Evolutionary conservation across 2,888 invertebrate species (phyloP).

Genomic region (Mongoloraphidia duomilia): DNA sequence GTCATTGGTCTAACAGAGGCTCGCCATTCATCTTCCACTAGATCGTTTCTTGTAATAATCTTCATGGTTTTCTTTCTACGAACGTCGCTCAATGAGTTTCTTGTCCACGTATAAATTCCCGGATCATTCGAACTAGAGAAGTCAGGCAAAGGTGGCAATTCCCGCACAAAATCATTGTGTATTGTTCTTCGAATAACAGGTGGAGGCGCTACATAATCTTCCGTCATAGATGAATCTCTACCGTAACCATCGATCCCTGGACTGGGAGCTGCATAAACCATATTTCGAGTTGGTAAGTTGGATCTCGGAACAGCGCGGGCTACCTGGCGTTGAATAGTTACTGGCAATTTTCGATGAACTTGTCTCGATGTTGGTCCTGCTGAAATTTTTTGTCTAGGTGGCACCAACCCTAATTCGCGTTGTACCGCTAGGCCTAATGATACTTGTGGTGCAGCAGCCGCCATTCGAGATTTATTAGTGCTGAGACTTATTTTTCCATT

Average conservation of each 20-base stretch:
- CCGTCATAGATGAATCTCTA: slow-evolving; percentile 2
- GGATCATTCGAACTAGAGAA: slow-evolving; percentile 7
- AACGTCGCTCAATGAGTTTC: not conserved
- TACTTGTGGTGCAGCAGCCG: slow-evolving; percentile 3
- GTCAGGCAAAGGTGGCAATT: slow-evolving; percentile 17
- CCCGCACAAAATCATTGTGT: slow-evolving; percentile 21
- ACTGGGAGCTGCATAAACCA: not conserved
- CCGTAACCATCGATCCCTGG: slow-evolving; percentile 4
- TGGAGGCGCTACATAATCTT: slow-evolving; percentile 7
- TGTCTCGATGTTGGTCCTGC: not conserved
- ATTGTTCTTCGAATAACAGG: slow-evolving; percentile 21
- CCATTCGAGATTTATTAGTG: slow-evolving; percentile 29
- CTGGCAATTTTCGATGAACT: slow-evolving; percentile 1
- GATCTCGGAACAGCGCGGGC: slow-evolving; percentile 5
- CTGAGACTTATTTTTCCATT: slow-evolving; percentile 38
- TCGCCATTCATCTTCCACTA: not conserved
- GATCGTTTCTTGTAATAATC: not conserved
- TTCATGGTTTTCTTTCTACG: not conserved
- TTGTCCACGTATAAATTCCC: not conserved
- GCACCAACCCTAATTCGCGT: slow-evolving; percentile 25
- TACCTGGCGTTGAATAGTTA: slow-evolving; percentile 4
- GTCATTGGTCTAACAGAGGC: not conserved
- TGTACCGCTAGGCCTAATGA: slow-evolving; percentile 21
- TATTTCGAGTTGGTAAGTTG: not conserved
- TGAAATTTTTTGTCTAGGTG: slow-evolving; percentile 8